Evolutionary conservation across 1,140 invertebrate species (phyloP), one percentile per base, ranked within the genome.

Genomic region (Oryzaephilus surinamensis): DNA sequence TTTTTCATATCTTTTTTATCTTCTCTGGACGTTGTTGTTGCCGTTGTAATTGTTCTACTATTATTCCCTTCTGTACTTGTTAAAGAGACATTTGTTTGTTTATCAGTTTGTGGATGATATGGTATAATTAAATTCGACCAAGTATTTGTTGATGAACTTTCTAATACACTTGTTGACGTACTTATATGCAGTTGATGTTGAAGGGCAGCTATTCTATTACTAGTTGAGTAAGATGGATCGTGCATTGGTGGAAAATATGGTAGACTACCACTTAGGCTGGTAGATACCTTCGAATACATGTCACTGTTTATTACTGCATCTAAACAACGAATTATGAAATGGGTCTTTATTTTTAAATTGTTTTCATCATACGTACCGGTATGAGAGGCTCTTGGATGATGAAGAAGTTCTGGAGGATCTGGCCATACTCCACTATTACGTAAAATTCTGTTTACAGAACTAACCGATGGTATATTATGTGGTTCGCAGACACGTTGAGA

Each of bases 391-490:
- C 48, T 41, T 5, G 38, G 29, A 26, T 47, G 54, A 27, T 49
- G 48, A 11, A 50, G 11, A 10, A 48, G 47, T 30, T 52, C 50
- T 6, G 43, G 46, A 21, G 51, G 38, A 49, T 57, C 57, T n/a
- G 72, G 74, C 74, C 77, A 77, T 2, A 74, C 69, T 3, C 83
- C 81, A 34, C 83, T 83, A 60, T 93, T 92, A 31, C 91, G 72
- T 18, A 96, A 74, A 52, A 97, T 96, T 43, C 92, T 71, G 67
- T 96, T 96, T 29, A 96, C 93, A 6, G 90, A 94, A 38, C 88
- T 92, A 24, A 96, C 91, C 20, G 88, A 92, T 1, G 92, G 90
- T 45, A 95, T 84, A 29, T 80, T 80, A 56, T 81, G 79, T 0
- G 82, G 81, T 60, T 90, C 86, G 56, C 87, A 91, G 33, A 88